Conservation (phyloP, 2,113 vertebrate genomes). For the Gobius niger region DNA sequence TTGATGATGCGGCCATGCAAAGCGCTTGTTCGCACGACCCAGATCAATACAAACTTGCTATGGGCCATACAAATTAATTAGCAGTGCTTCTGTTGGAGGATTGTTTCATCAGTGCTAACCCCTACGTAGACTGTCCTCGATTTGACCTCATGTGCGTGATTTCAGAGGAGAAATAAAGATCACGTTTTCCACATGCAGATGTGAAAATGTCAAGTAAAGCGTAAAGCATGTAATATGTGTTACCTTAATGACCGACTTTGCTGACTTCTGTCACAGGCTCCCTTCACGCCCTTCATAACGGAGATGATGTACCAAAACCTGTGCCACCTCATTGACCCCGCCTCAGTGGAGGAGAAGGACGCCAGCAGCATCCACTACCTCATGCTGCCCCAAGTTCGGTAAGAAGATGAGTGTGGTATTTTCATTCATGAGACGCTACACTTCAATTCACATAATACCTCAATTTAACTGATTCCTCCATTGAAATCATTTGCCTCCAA, state of each 20-base stretch:
- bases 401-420: conserved; percentile 39
- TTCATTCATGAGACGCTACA: too few relatives aligned
- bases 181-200: conserved; percentile 7
- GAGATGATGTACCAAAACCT: conserved; percentile 99
- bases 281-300: conserved; percentile 97
- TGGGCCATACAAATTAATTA: conserved; percentile 52
- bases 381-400: conserved; percentile 93
- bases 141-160: conserved; percentile 41
- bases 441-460: too few relatives aligned
- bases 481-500: too few relatives aligned
- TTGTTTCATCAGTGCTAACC: conserved; percentile 29
- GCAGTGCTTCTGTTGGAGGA: conserved; percentile 20
- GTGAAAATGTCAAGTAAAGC: conserved; percentile 42
- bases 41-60: conserved; percentile 50
- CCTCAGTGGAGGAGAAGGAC: conserved; percentile 87
- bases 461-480: too few relatives aligned
- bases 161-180: background rate
- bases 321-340: conserved; percentile 85
- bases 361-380: conserved; percentile 94
- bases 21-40: conserved; percentile 27
- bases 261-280: conserved; percentile 79
- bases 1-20: conserved; percentile 56
- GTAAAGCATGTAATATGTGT: conserved; percentile 17
- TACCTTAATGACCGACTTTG: conserved; percentile 20
- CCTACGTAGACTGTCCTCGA: conserved; percentile 21